Percentiles rank a stretch among this genome's conserved stretches.
Evolutionary conservation across 2,113 vertebrate genomes (phyloP).

Genomic region (Picathartes gymnocephalus): DNA sequence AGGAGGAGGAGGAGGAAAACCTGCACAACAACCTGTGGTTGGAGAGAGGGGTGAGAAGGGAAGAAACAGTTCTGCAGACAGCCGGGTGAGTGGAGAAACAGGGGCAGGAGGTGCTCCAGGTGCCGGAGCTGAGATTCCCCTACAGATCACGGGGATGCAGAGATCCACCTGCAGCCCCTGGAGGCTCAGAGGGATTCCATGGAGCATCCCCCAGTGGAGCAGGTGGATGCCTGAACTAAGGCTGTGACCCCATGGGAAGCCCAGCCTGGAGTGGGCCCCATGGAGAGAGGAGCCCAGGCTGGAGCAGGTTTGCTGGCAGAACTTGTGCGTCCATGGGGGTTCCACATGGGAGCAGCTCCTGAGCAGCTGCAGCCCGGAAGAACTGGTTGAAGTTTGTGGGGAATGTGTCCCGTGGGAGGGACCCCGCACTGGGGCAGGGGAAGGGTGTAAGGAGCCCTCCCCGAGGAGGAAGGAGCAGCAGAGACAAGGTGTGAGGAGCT

Average conservation of each 20-base stretch:
- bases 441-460: background rate
- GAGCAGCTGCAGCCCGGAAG: fast-evolving
- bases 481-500: background rate
- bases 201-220: background rate
- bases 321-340: fast-evolving
- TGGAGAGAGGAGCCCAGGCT: background rate
- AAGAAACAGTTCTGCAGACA: background rate
- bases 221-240: background rate
- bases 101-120: background rate
- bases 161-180: background rate
- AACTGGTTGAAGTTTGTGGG: background rate
- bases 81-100: background rate
- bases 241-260: background rate
- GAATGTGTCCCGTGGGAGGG: background rate
- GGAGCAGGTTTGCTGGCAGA: background rate
- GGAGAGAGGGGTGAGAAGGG: background rate
- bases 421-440: background rate
- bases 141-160: background rate
- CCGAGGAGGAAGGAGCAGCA: background rate
- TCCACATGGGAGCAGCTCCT: background rate
- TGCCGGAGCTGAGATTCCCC: fast-evolving
- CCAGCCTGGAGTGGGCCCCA: too few species aligned
- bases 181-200: background rate
- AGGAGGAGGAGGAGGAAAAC: background rate
- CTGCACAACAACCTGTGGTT: background rate